A percentile compares a stretch with the other conserved stretches of the same genome.
Evolutionary conservation across 2,113 vertebrate species (phyloP).

Genomic region (Irena cyanogastra): DNA sequence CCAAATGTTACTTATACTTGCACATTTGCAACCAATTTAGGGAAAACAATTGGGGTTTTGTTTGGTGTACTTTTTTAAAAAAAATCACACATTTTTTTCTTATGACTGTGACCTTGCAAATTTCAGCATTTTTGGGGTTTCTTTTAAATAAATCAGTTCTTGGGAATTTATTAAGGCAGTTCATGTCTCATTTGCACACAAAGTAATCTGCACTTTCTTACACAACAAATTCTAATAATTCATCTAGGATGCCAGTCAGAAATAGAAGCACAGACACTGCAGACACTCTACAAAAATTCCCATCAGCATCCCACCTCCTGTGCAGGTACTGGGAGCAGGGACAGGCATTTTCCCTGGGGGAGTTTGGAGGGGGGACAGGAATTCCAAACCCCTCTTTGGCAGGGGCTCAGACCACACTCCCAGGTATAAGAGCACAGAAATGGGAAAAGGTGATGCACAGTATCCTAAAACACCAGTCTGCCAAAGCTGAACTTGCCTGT

Average conservation of each 20-base stretch:
- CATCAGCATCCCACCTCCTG: background rate
- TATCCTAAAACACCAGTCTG: background rate
- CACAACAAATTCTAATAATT: background rate
- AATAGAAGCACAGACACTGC: background rate
- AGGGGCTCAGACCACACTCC: background rate
- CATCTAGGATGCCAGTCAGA: background rate
- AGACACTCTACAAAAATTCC: background rate
- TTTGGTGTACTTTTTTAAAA: background rate
- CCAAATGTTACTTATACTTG: slow-evolving; percentile 54
- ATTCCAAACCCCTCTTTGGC: background rate
- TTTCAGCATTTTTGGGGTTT: background rate
- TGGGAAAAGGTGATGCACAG: background rate
- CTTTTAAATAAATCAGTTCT: background rate
- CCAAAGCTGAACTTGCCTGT: background rate
- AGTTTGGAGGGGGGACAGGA: background rate
- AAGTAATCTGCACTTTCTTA: background rate
- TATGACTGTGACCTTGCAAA: background rate
- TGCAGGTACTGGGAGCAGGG: background rate
- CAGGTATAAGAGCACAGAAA: background rate
- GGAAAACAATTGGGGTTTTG: slow-evolving; percentile 6
- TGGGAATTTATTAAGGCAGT: background rate
- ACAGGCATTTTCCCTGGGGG: background rate
- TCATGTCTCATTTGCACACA: background rate
- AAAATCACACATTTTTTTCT: background rate
- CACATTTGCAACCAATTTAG: slow-evolving; percentile 63